Evolutionary conservation across 2,888 invertebrate species (phyloP), one percentile per base, ranked within the genome.

Genomic region (Stramonita haemastoma): DNA sequence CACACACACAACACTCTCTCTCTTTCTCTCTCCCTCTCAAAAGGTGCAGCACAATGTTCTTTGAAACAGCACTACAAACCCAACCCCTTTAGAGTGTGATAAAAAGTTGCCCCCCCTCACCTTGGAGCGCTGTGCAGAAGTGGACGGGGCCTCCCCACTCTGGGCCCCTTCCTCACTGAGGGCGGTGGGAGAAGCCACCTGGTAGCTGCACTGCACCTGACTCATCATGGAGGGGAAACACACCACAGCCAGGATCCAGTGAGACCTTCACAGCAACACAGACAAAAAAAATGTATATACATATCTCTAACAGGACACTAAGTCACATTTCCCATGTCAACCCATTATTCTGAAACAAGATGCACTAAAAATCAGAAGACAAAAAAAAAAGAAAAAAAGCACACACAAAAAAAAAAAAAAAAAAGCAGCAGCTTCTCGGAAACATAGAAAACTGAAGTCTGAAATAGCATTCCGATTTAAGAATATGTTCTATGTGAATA

Each of bases 201-300:
- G 91, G 90, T 92, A 94, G 11, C 84, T 90, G 81, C 92, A 90
- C 26, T 91, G 90, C 77, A 92, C 92, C 36, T 93, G 91, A 17
- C 91, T 90, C 22, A 91, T 90, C 90, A 94, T 89, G 19, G 98
- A 97, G 84, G 99, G 99, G 96, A 98, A 99, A 96, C 99, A 99
- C 89, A 99, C 98, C 87, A 99, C 98, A 1, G 99, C 99, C 93
- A 99, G 97, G 96, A 98, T 99, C 99, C 99, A 99, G 96, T 99
- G 99, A 85, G 98, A 96, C 93, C 97, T 97, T 94, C 19, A 56
- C 46, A 29, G 1, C 13, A 85, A 56, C 15, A 56, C 26, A 85
- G 26, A 87, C 11, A 57, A 56, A 88, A 46, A 46, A 46, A 46
- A 46, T 46, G 8, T n/a, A 46, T 5, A 46, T 46, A 46, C 46